Evolutionary conservation across 2,888 invertebrate species (phyloP).

Genomic region (Eupithecia subumbrata): DNA sequence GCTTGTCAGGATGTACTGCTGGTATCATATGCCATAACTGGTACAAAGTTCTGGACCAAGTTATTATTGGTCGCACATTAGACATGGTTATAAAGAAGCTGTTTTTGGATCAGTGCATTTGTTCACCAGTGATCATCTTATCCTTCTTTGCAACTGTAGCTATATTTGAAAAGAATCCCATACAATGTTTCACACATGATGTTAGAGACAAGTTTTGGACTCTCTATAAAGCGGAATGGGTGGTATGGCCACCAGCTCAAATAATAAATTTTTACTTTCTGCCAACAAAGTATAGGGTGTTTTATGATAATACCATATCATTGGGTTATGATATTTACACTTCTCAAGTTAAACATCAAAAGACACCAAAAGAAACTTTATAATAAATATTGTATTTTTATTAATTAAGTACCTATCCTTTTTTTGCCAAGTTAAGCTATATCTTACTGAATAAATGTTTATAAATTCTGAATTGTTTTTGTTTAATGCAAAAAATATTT

Average conservation of each 20-base stretch:
- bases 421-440: not conserved
- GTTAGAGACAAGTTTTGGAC: constrained; percentile 89
- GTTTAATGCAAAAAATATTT: constrained; percentile 3
- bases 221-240: constrained; percentile 94
- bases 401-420: not conserved
- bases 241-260: constrained; percentile 97
- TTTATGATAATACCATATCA: constrained; percentile 94
- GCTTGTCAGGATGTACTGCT: constrained; percentile 89
- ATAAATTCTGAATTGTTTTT: constrained; percentile 16
- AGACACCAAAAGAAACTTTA: not conserved
- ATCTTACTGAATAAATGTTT: constrained; percentile 28
- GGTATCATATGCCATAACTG: constrained; percentile 94
- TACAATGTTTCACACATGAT: constrained; percentile 86
- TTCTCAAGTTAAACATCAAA: constrained; percentile 88
- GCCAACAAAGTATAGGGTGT: constrained; percentile 91
- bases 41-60: constrained; percentile 90
- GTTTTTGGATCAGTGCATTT: constrained; percentile 91
- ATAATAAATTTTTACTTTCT: constrained; percentile 95
- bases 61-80: constrained; percentile 87
- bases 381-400: not conserved
- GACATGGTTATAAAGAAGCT: constrained; percentile 89
- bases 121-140: constrained; percentile 91
- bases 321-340: constrained; percentile 94
- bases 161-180: constrained; percentile 86
- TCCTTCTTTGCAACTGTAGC: constrained; percentile 91